Conservation (phyloP, 2,888 invertebrate species). For the Subacronicta megacephala region DNA sequence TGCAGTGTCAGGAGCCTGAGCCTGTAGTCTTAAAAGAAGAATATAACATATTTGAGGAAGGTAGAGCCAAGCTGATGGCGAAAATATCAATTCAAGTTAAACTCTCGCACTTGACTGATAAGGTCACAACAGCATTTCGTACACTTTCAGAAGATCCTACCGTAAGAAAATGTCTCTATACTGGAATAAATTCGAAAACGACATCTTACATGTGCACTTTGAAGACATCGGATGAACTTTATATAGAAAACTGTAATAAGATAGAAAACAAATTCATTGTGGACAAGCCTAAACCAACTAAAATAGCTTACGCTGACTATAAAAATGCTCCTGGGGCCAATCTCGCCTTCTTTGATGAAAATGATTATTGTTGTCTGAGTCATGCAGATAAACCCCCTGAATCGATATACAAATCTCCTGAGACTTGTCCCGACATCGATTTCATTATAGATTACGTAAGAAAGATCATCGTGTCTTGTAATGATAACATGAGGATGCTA, state of each 20-base stretch:
- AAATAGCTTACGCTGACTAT: constrained; percentile 76
- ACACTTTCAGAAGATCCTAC: constrained; percentile 81
- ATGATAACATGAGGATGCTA: constrained; percentile 86
- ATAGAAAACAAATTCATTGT: constrained; percentile 71
- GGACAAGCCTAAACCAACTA: constrained; percentile 66
- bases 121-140: constrained; percentile 78
- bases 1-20: constrained; percentile 62
- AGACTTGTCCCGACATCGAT: constrained; percentile 80
- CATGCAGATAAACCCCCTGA: constrained; percentile 82
- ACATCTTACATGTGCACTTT: constrained; percentile 83
- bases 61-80: constrained; percentile 79
- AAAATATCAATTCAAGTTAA: constrained; percentile 81
- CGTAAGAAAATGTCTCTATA: constrained; percentile 79
- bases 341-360: constrained; percentile 77
- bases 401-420: constrained; percentile 76
- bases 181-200: constrained; percentile 82
- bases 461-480: constrained; percentile 82
- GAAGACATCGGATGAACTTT: constrained; percentile 81
- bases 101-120: constrained; percentile 76
- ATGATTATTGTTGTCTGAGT: constrained; percentile 79
- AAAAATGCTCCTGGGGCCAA: constrained; percentile 82
- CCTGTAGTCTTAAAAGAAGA: constrained; percentile 77
- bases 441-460: constrained; percentile 82
- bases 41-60: constrained; percentile 84
- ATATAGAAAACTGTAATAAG: constrained; percentile 76